These are phyloP conservation scores for Syngnathus rostellatus DNA, from an alignment of 2,797 vertebrate genomes.

Conservation along the genomic window DNA sequence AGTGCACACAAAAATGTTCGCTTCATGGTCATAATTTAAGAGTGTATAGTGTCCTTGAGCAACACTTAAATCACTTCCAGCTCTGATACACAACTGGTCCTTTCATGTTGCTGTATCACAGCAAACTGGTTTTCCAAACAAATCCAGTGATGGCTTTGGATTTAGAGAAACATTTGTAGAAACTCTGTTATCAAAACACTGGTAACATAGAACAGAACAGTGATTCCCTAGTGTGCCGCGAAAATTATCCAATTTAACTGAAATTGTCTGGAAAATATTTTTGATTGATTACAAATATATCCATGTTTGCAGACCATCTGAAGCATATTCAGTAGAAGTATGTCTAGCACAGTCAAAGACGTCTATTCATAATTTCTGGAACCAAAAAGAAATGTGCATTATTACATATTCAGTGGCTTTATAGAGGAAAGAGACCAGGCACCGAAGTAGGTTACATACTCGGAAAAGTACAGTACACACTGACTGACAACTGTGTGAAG, in stretches of 20 bases:
- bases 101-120: not conserved
- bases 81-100: constrained; percentile 1
- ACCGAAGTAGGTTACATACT: not conserved
- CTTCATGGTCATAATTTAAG: constrained; percentile 21
- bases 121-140: not conserved
- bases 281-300: not conserved
- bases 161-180: not conserved
- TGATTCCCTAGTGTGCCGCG: not conserved
- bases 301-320: too few relatives aligned
- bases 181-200: not conserved
- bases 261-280: not conserved
- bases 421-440: not conserved
- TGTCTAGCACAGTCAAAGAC: too few relatives aligned
- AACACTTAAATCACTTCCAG: constrained; percentile 17
- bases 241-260: not conserved
- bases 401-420: not conserved
- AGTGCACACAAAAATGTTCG: constrained; percentile 1
- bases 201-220: not conserved
- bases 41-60: constrained; percentile 21
- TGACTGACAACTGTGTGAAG: not conserved
- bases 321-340: too few relatives aligned
- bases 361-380: too few relatives aligned
- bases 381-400: too few relatives aligned
- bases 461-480: not conserved
- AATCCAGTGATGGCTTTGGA: not conserved